phyloP scores from a whole-genome alignment of 2,797 vertebrate genomes.

The Enteromius unitaeniatus region DNA sequence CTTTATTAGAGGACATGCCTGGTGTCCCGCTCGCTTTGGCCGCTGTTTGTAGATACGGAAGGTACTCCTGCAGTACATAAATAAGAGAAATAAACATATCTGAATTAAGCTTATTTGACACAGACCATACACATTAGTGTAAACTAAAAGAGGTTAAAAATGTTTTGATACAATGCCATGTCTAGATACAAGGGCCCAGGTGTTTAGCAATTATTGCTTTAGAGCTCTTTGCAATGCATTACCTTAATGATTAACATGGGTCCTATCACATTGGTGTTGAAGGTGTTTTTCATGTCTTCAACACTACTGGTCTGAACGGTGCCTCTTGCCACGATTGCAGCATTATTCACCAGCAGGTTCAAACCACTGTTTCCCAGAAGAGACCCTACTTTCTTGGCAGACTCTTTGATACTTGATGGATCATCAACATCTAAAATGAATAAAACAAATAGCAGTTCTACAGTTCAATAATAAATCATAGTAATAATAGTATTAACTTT shows the following conservation, averaged over 20 bases:
- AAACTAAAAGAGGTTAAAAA: no score
- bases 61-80: no score
- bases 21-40: slow-evolving; percentile 62
- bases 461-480: not conserved
- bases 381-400: slow-evolving; percentile 55
- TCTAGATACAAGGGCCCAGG: no score
- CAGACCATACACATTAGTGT: no score
- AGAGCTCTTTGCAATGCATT: no score
- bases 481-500: no score
- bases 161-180: no score
- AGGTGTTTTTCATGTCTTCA: slow-evolving; percentile 63
- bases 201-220: no score
- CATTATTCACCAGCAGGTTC: slow-evolving; percentile 74
- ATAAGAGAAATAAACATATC: no score
- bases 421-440: slow-evolving; percentile 11
- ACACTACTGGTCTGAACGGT: slow-evolving; percentile 47
- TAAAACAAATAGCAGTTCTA: not conserved
- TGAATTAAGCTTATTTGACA: not conserved
- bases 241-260: slow-evolving; percentile 4
- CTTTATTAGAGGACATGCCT: slow-evolving; percentile 75
- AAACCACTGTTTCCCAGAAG: slow-evolving; percentile 62
- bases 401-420: slow-evolving; percentile 17
- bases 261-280: slow-evolving; percentile 52
- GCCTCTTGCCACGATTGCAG: slow-evolving; percentile 50
- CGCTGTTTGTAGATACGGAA: slow-evolving; percentile 64